These are phyloP conservation scores for Nemopilema nomurai DNA, from an alignment of 30 jellyfish, hydroid and myxozoan genomes.

Conservation along the genomic window DNA sequence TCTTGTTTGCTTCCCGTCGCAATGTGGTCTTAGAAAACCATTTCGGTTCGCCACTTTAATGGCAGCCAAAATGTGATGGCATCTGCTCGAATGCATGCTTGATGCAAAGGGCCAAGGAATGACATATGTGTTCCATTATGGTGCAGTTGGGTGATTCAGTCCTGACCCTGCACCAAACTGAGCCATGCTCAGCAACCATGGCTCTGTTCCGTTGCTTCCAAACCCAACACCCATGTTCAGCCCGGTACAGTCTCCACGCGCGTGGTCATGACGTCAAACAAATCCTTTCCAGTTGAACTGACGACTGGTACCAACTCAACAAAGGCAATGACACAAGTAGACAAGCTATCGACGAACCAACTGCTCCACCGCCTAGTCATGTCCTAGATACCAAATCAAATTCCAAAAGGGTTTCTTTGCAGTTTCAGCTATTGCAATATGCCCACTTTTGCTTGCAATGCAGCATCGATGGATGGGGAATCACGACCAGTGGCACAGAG, in stretches of 20 bases:
- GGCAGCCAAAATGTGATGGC: conserved; percentile 69
- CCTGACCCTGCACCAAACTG: conserved; percentile 53
- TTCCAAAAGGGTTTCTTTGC: no score
- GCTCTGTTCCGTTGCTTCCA: conserved; percentile 59
- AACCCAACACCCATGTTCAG: conserved; percentile 42
- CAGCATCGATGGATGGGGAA: no score
- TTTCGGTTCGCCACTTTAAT: conserved; percentile 47
- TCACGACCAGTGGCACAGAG: no score
- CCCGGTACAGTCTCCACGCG: conserved; percentile 37
- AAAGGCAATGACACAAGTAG: conserved; percentile 39
- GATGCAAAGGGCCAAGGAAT: conserved; percentile 74
- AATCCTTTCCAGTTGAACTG: conserved; percentile 46
- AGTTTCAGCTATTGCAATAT: no score
- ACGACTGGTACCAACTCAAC: conserved; percentile 58
- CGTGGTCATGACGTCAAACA: conserved; percentile 23
- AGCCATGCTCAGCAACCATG: conserved; percentile 57
- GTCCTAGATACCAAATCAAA: no score
- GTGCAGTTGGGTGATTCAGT: conserved; percentile 64
- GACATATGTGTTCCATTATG: conserved; percentile 62
- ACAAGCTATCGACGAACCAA: conserved; percentile 5
- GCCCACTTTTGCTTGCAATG: no score
- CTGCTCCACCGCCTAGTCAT: conserved; percentile 17
- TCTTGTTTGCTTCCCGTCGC: conserved; percentile 63
- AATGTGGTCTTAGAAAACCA: conserved; percentile 74
- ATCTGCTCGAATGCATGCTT: conserved; percentile 64